Evolutionary conservation across 1,140 invertebrate species (phyloP).

Genomic region (Holotrichia oblita): DNA sequence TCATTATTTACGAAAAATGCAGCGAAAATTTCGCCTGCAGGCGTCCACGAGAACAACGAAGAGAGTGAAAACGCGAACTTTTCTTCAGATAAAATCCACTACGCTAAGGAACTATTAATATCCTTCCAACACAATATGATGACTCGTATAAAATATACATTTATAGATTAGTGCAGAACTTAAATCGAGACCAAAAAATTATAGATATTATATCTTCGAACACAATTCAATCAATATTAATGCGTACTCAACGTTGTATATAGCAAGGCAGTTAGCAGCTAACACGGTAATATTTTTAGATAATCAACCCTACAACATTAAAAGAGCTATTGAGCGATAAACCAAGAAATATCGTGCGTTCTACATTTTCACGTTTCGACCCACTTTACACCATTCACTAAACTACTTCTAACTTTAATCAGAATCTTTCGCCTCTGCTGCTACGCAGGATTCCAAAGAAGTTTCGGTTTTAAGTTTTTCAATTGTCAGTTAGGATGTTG

Average conservation of each 20-base stretch:
- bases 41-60: background rate
- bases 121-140: background rate
- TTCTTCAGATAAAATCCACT: background rate
- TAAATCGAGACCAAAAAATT: no score
- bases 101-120: background rate
- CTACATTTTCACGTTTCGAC: background rate
- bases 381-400: background rate
- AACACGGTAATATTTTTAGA: background rate
- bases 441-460: background rate
- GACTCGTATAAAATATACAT: no score
- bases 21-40: background rate
- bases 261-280: no score
- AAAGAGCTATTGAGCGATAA: background rate
- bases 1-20: background rate
- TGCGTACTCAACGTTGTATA: no score
- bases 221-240: conserved; percentile 10
- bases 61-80: background rate
- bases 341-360: background rate
- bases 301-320: background rate
- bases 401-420: background rate
- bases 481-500: background rate
- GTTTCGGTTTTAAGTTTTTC: conserved; percentile 12
- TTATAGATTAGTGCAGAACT: no score
- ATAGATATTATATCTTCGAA: no score
- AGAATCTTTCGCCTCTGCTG: background rate